Conservation (phyloP, 1,140 invertebrate species). For the Babylonia areolata region DNA sequence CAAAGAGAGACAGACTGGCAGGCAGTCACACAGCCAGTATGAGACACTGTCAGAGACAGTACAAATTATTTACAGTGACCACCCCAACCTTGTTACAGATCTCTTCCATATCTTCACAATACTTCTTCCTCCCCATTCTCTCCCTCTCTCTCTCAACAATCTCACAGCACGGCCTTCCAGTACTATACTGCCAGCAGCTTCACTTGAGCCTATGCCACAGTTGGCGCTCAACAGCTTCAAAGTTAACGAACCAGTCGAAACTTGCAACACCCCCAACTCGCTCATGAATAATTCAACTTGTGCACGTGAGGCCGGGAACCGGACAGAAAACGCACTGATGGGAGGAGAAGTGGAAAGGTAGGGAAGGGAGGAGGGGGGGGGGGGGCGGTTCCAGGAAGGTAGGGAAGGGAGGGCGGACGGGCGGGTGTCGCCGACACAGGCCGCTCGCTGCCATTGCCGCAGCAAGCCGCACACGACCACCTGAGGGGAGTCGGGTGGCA, state of each 20-base stretch:
- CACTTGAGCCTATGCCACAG: neutral
- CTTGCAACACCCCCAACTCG: neutral
- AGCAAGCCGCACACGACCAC: neutral
- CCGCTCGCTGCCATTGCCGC: neutral
- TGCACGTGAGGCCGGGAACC: neutral
- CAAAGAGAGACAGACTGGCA: no score
- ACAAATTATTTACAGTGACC: no score
- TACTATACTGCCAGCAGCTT: no score
- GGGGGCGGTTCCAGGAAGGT: neutral
- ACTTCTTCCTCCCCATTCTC: no score
- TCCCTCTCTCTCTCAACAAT: no score
- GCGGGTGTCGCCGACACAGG: no score
- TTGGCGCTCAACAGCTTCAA: neutral
- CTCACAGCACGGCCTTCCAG: no score
- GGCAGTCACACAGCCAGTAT: no score
- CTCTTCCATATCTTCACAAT: no score
- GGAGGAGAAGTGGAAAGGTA: neutral
- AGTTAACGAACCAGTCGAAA: neutral
- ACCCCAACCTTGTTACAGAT: no score
- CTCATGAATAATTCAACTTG: neutral
- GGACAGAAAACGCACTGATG: neutral
- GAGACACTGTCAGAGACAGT: no score
- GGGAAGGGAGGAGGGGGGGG: neutral
- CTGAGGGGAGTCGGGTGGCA: constrained; percentile 16
- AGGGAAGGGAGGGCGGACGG: no score